These are phyloP conservation scores for Cepaea nemoralis DNA, from an alignment of 1,140 invertebrate genomes.

Conservation along the genomic window DNA sequence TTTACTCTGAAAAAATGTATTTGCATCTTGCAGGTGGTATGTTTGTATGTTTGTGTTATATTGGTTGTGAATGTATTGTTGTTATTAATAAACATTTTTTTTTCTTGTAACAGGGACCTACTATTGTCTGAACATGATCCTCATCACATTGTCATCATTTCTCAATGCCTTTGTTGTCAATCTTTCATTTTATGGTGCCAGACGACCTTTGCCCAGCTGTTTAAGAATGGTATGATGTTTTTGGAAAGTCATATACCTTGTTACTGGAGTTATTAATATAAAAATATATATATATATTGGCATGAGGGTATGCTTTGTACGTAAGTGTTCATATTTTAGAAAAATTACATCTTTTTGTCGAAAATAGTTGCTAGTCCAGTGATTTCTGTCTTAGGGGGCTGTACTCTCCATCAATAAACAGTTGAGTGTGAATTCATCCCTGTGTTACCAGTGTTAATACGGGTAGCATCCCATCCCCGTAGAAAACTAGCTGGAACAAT, in stretches of 20 bases:
- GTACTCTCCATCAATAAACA: too few relatives aligned
- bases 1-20: too few relatives aligned
- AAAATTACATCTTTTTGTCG: too few relatives aligned
- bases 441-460: too few relatives aligned
- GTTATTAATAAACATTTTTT: not conserved
- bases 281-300: not conserved
- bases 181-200: slow-evolving; percentile 70
- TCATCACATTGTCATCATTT: slow-evolving; percentile 72
- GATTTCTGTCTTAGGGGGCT: too few relatives aligned
- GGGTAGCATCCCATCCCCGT: too few relatives aligned
- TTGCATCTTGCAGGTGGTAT: too few relatives aligned
- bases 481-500: too few relatives aligned
- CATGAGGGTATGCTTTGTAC: not conserved
- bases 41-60: too few relatives aligned
- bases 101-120: slow-evolving; percentile 69
- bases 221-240: slow-evolving; percentile 64
- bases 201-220: slow-evolving; percentile 62
- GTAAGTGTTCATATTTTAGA: not conserved
- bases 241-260: not conserved
- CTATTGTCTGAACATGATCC: slow-evolving; percentile 73
- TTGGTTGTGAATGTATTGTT: too few relatives aligned
- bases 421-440: too few relatives aligned
- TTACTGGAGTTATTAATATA: not conserved
- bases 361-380: too few relatives aligned
- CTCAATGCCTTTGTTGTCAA: slow-evolving; percentile 72